Percentiles rank a stretch among this genome's conserved stretches.
Evolutionary conservation across 2,797 vertebrate species (phyloP).

Genomic region (Glossophaga mutica): DNA sequence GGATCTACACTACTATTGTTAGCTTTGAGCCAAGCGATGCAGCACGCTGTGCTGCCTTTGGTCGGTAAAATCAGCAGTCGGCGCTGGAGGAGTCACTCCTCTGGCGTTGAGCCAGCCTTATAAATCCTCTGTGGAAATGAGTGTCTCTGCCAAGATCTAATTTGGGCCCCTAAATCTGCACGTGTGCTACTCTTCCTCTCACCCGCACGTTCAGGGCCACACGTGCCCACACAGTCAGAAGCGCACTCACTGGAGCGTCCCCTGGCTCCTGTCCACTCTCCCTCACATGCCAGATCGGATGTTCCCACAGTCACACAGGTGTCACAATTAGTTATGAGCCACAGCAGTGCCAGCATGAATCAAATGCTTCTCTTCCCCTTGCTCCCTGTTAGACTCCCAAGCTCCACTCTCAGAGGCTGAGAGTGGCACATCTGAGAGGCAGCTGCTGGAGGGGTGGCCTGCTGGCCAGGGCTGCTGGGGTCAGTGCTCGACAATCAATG

Average conservation of each 20-base stretch:
- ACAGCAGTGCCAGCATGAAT: background rate
- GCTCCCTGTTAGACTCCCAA: background rate
- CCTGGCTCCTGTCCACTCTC: background rate
- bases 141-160: background rate
- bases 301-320: background rate
- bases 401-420: background rate
- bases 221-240: background rate
- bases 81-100: background rate
- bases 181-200: background rate
- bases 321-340: background rate
- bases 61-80: background rate
- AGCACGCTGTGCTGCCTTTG: background rate
- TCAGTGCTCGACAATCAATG: background rate
- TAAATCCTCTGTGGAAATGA: background rate
- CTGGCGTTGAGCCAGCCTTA: background rate
- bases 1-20: background rate
- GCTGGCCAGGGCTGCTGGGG: background rate
- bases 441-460: background rate
- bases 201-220: background rate
- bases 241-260: fast-evolving
- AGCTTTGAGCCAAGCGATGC: background rate
- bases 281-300: background rate
- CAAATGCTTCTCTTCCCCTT: background rate
- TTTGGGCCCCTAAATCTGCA: background rate
- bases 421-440: background rate